Conservation (phyloP, 2,888 invertebrate genomes). For the Aphidius colemani region DNA sequence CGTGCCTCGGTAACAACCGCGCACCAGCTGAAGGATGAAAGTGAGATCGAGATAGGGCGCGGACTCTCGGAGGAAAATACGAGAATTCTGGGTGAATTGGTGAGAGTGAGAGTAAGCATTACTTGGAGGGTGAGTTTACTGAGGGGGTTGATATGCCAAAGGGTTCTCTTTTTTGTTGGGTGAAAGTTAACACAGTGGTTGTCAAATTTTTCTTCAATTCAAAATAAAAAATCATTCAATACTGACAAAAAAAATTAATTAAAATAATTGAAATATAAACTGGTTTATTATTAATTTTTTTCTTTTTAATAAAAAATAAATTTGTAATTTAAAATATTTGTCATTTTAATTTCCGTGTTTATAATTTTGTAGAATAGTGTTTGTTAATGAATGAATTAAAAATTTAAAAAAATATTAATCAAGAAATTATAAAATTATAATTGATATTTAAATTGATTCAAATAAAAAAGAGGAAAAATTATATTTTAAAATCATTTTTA, state of each 20-base stretch:
- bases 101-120: slow-evolving; percentile 56
- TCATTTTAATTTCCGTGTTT: too few species aligned
- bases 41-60: slow-evolving; percentile 27
- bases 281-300: neutral
- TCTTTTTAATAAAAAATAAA: neutral
- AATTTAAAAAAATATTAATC: too few species aligned
- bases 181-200: slow-evolving; percentile 57
- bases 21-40: slow-evolving; percentile 25
- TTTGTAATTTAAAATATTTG: too few species aligned
- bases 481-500: too few species aligned
- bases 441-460: too few species aligned
- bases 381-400: slow-evolving; percentile 1
- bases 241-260: neutral
- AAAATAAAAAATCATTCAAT: neutral
- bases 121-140: slow-evolving; percentile 42
- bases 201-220: slow-evolving; percentile 40
- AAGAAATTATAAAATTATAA: too few species aligned
- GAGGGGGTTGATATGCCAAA: slow-evolving; percentile 53
- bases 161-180: slow-evolving; percentile 49
- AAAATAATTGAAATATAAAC: neutral
- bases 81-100: neutral
- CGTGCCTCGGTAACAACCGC: slow-evolving; percentile 19
- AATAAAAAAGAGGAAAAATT: slow-evolving; percentile 24
- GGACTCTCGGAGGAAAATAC: slow-evolving; percentile 16
- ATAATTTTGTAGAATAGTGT: neutral